Base-by-base conservation (phyloP, 1,140 invertebrate species). In the Dreissena polymorpha region DNA sequence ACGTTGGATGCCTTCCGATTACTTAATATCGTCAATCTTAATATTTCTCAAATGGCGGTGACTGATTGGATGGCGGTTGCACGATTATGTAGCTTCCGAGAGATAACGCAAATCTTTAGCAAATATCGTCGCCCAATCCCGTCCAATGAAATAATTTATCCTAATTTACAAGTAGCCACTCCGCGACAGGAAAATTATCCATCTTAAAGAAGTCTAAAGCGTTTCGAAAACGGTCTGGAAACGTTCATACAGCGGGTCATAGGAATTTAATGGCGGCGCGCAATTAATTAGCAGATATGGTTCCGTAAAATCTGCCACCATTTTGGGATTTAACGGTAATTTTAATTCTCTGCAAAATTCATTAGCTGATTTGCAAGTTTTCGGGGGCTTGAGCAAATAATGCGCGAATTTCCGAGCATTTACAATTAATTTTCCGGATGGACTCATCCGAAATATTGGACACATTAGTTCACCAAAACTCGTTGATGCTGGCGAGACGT, bases 341-440 rank as follows among this genome's bases (percentile, higher is more conserved):
- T 76, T 71, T 75, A 76, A 76, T 83, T 77, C 73, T 83, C 51
- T 13, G 29, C 27, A 69, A 39, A 82, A 82, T 73, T 82, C 79
- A 82, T 82, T 64, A 74, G 79, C 49, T 50, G 29, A 39, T 64
- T 70, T 51, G 50, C 50, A 71, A 77, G 39, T n/a, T 25, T 3
- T 71, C 50, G 67, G 55, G 16, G 65, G 60, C 81, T 83, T 83
- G 60, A 83, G 73, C 65, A 83, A 83, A 83, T 77, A 83, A 53
- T 64, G 27, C 27, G 50, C 74, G 70, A 70, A 83, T 83, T 78
- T 60, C 21, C 16, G 6, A 18, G 57, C 16, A 60, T 2, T 60
- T 18, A 23, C 16, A 60, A 60, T 12, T 60, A 60, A 60, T 60
- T n/a, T 60, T 60, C 57, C 16, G 57, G 39, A 39, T 39, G 39